Evolutionary conservation across 2,113 vertebrate species (phyloP).

Genomic region (Aramus guarauna): DNA sequence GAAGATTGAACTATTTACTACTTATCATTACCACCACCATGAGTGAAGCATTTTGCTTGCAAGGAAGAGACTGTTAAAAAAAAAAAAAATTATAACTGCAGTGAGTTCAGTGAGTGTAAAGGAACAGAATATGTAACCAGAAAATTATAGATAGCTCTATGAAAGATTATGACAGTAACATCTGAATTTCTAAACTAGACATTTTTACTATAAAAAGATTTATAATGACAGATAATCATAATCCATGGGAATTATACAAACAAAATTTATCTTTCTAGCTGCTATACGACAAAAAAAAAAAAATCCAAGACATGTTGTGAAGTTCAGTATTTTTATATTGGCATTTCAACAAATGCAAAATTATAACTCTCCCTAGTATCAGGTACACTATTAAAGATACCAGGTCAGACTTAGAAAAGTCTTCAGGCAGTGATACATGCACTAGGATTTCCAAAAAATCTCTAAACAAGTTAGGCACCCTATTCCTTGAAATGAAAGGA

Average conservation of each 20-base stretch:
- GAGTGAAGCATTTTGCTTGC: neutral
- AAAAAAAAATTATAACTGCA: neutral
- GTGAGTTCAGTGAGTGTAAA: neutral
- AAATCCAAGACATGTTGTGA: neutral
- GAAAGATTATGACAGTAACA: neutral
- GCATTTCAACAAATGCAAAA: neutral
- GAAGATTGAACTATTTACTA: neutral
- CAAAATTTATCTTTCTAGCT: neutral
- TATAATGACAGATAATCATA: constrained; percentile 8
- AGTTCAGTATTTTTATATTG: neutral
- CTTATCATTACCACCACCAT: neutral
- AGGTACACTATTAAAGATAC: neutral
- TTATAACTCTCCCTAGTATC: neutral
- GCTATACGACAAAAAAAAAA: neutral
- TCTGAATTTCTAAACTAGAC: neutral
- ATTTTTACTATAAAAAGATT: neutral
- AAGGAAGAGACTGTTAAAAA: neutral
- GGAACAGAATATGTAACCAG: neutral
- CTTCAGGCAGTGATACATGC: neutral
- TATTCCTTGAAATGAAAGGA: neutral
- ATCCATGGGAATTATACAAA: neutral
- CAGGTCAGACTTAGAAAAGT: neutral
- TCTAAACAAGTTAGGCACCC: neutral
- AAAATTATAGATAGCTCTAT: neutral
- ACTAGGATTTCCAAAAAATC: neutral